Evolutionary conservation across 2,797 vertebrate genomes (phyloP).

Genomic region (Enteromius thamalakanensis): DNA sequence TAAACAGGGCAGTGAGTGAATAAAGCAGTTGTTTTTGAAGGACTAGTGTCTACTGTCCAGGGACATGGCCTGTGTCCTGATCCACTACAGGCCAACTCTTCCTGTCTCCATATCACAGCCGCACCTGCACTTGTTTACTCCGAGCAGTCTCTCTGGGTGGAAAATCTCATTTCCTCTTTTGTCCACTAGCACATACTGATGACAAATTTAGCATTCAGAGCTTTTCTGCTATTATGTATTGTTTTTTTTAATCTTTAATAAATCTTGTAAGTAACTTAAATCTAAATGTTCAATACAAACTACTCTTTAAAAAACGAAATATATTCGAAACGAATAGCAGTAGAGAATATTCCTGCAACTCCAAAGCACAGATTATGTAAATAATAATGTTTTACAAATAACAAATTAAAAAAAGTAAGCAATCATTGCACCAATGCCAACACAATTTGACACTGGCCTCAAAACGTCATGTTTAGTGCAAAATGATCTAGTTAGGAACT

Average conservation of each 20-base stretch:
- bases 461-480: not conserved
- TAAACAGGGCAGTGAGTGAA: constrained; percentile 55
- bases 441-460: not conserved
- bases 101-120: constrained; percentile 70
- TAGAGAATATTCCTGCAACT: not conserved
- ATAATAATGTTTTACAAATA: not conserved
- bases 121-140: constrained; percentile 61
- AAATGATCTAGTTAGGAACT: not conserved
- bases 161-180: constrained; percentile 52
- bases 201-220: not conserved
- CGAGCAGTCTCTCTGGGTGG: constrained; percentile 29
- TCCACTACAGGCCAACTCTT: constrained; percentile 64
- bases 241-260: not conserved
- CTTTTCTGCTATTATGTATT: not conserved
- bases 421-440: not conserved
- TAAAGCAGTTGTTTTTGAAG: constrained; percentile 68
- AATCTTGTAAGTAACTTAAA: not conserved
- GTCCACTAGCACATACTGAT: not conserved
- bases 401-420: not conserved
- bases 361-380: not conserved
- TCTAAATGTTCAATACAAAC: not conserved
- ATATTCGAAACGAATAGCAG: not conserved
- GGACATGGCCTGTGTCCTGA: constrained; percentile 46
- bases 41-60: constrained; percentile 63
- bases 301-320: not conserved